phyloP scores from a whole-genome alignment of 2,797 vertebrate genomes.

The Microcaecilia unicolor region DNA sequence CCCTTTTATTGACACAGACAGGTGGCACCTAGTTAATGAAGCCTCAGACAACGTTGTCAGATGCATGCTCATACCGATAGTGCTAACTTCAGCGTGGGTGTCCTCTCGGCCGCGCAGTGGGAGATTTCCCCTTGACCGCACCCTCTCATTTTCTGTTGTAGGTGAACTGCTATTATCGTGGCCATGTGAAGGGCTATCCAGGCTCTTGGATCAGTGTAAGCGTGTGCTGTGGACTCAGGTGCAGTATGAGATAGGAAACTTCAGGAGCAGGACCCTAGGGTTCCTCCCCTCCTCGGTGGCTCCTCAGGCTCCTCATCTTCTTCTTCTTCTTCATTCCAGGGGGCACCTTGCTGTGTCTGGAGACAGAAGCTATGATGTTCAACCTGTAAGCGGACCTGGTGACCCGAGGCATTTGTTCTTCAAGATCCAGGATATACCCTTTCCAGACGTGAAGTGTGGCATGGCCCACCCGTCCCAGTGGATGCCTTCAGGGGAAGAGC shows the following conservation, averaged over 20 bases:
- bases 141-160: conserved; percentile 33
- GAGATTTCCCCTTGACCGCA: neutral
- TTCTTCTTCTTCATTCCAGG: conserved; percentile 30
- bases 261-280: too few species aligned
- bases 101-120: too few species aligned
- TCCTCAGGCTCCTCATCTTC: too few species aligned
- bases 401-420: conserved; percentile 31
- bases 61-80: too few species aligned
- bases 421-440: conserved; percentile 17
- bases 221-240: conserved; percentile 75
- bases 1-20: too few species aligned
- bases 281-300: neutral
- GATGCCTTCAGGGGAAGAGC: neutral
- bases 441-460: conserved; percentile 34
- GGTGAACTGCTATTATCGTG: conserved; percentile 78
- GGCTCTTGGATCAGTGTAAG: conserved; percentile 69
- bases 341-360: conserved; percentile 65
- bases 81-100: too few species aligned
- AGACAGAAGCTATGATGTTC: conserved; percentile 62
- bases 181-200: conserved; percentile 42
- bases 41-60: too few species aligned
- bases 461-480: conserved; percentile 4
- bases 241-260: too few species aligned
- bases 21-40: too few species aligned
- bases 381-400: conserved; percentile 30